Percentiles rank a stretch among this genome's conserved stretches.
Conservation (phyloP, 2,797 vertebrate genomes). For the Danio kyathit region DNA sequence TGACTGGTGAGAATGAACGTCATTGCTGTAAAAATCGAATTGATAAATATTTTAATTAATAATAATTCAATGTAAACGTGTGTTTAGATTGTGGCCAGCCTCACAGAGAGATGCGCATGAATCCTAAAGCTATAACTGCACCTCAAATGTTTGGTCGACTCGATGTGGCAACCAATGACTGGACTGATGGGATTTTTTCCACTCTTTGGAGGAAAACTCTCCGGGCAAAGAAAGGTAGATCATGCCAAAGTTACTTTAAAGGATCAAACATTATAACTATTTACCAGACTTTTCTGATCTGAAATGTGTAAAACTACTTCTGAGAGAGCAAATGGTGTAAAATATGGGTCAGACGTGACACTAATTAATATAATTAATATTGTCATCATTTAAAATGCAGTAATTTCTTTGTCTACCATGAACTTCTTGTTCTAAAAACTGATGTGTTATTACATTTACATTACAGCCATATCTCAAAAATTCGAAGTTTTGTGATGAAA, state of each 20-base stretch:
- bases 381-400: too few relatives aligned
- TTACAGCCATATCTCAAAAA: too few relatives aligned
- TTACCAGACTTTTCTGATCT: neutral
- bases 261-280: neutral
- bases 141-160: constrained; percentile 97
- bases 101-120: constrained; percentile 98
- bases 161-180: constrained; percentile 95
- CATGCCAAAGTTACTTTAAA: neutral
- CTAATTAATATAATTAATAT: too few relatives aligned
- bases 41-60: constrained; percentile 20
- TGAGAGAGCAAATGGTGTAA: neutral
- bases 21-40: too few relatives aligned
- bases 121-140: constrained; percentile 97
- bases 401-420: too few relatives aligned
- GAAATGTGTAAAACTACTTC: neutral
- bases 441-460: too few relatives aligned
- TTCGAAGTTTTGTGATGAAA: too few relatives aligned
- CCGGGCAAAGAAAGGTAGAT: constrained; percentile 89
- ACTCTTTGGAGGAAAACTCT: constrained; percentile 96
- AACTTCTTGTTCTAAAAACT: too few relatives aligned
- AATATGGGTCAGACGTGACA: neutral
- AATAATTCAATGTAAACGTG: constrained; percentile 44
- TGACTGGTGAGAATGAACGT: constrained; percentile 83
- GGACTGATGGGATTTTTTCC: constrained; percentile 98
- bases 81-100: constrained; percentile 88